phyloP scores from a whole-genome alignment of 2,888 invertebrate species.

The Artemia sp. region DNA sequence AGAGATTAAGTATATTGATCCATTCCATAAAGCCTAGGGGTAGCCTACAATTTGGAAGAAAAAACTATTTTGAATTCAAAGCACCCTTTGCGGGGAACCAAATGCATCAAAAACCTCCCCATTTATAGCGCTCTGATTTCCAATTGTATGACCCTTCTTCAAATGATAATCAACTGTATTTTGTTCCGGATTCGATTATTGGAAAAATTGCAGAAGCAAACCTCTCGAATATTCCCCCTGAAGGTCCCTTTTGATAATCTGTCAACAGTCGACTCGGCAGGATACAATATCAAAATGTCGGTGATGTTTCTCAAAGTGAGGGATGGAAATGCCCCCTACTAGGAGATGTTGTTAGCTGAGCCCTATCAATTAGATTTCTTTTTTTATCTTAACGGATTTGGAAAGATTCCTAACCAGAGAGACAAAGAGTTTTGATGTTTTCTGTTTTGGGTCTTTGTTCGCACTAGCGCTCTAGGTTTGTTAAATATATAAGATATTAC shows the following conservation, averaged over 20 bases:
- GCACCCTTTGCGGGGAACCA: conserved; percentile 5
- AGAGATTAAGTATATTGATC: too few relatives aligned
- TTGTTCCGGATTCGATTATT: conserved; percentile 11
- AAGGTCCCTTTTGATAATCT: neutral
- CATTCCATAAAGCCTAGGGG: too few relatives aligned
- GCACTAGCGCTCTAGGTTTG: too few relatives aligned
- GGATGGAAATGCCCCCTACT: neutral
- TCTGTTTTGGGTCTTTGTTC: too few relatives aligned
- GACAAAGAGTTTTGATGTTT: too few relatives aligned
- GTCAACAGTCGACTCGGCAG: conserved; percentile 10
- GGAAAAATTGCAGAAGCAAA: neutral
- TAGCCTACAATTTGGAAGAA: neutral
- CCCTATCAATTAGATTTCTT: too few relatives aligned
- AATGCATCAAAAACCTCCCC: conserved; percentile 7
- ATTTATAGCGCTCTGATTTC: neutral
- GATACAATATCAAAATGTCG: conserved; percentile 14
- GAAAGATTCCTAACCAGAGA: too few relatives aligned
- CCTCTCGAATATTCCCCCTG: neutral
- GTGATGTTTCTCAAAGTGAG: conserved; percentile 4
- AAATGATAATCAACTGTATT: conserved; percentile 15
- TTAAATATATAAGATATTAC: too few relatives aligned
- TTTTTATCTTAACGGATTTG: too few relatives aligned
- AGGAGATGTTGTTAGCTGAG: too few relatives aligned
- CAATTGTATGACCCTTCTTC: conserved; percentile 1
- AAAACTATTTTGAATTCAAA: neutral